A percentile compares a stretch with the other conserved stretches of the same genome.
Evolutionary conservation across 1,140 invertebrate species (phyloP).

Genomic region (Hycleus cichorii): DNA sequence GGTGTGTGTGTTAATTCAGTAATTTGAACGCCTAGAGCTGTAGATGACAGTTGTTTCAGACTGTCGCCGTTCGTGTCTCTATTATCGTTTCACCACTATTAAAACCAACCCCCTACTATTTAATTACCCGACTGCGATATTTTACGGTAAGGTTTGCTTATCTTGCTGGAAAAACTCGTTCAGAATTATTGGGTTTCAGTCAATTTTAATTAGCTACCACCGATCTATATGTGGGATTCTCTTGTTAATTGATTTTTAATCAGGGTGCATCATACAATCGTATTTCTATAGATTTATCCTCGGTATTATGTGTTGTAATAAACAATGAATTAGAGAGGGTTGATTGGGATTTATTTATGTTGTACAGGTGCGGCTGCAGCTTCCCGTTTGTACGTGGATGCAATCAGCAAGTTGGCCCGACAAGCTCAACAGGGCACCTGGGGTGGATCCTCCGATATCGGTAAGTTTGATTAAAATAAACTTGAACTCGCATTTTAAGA

Average conservation of each 20-base stretch:
- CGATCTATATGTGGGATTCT: too few relatives aligned
- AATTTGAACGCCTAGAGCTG: constrained; percentile 10
- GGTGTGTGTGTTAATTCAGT: constrained; percentile 4
- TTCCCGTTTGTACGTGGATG: constrained; percentile 77
- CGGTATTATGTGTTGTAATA: too few relatives aligned
- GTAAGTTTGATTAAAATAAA: constrained; percentile 48
- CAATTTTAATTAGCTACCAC: too few relatives aligned
- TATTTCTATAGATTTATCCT: too few relatives aligned
- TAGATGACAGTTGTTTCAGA: constrained; percentile 7
- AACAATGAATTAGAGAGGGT: too few relatives aligned
- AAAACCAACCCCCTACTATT: neutral
- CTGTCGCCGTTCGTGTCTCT: constrained; percentile 6
- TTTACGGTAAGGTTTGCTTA: neutral
- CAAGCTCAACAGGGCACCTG: constrained; percentile 82
- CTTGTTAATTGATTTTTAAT: too few relatives aligned
- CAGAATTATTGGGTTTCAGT: too few relatives aligned
- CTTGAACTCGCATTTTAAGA: too few relatives aligned
- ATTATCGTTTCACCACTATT: neutral
- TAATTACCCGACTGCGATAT: constrained; percentile 4
- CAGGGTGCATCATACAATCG: too few relatives aligned
- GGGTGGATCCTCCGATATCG: constrained; percentile 84
- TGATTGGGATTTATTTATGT: constrained; percentile 1
- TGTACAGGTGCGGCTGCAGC: constrained; percentile 75
- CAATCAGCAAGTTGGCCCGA: constrained; percentile 73
- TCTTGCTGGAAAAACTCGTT: too few relatives aligned